Conservation (phyloP, 2,113 vertebrate species). For the Percina caprodes region DNA sequence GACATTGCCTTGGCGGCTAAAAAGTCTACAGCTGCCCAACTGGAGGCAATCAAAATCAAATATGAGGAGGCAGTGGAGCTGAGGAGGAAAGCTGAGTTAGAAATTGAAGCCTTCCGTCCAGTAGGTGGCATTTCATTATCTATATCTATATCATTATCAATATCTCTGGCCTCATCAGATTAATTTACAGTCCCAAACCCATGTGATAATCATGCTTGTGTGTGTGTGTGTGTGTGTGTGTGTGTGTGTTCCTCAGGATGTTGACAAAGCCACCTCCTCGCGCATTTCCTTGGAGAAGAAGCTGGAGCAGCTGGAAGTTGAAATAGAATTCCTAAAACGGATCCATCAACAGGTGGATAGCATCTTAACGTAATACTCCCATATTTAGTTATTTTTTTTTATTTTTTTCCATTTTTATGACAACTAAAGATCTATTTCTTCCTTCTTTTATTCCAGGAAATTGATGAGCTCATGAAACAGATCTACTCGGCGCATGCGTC, state of each 20-base stretch:
- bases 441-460: slow-evolving; percentile 77
- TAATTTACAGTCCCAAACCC: background rate
- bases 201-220: background rate
- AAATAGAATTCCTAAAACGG: slow-evolving; percentile 81
- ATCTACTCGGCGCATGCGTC: slow-evolving; percentile 79
- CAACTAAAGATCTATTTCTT: background rate
- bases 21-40: slow-evolving; percentile 75
- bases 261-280: slow-evolving; percentile 75
- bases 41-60: slow-evolving; percentile 80
- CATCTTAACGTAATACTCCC: background rate
- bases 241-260: slow-evolving; percentile 66
- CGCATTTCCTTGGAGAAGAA: slow-evolving; percentile 80
- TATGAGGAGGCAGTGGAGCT: slow-evolving; percentile 83
- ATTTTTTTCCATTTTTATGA: background rate
- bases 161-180: background rate
- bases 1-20: slow-evolving; percentile 81
- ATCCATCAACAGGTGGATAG: slow-evolving; percentile 82
- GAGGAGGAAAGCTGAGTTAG: slow-evolving; percentile 83
- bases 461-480: slow-evolving; percentile 84
- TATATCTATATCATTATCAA: too few species aligned
- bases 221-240: too few species aligned
- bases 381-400: background rate
- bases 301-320: slow-evolving; percentile 82
- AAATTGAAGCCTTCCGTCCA: slow-evolving; percentile 84
- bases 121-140: slow-evolving; percentile 62